Evolutionary conservation across 2,888 invertebrate species (phyloP).

Genomic region (Cerceris rybyensis): DNA sequence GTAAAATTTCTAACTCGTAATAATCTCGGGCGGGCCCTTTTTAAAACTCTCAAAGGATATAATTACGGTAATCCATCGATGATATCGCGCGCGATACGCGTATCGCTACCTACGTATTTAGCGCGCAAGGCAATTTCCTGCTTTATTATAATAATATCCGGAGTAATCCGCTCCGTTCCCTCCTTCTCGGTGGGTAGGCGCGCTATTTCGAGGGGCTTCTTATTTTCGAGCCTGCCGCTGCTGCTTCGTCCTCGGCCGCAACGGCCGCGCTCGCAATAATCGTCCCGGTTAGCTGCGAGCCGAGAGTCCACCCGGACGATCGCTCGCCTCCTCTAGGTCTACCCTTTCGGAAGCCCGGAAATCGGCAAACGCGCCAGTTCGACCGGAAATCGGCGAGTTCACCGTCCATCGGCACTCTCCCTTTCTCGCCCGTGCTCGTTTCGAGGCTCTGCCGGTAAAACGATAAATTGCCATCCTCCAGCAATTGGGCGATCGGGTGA

Average conservation of each 20-base stretch:
- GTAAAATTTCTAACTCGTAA: conserved; percentile 57
- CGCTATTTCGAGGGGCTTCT: conserved; percentile 40
- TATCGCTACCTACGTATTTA: conserved; percentile 66
- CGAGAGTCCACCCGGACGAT: not conserved
- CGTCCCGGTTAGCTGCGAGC: not conserved
- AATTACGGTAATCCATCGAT: conserved; percentile 67
- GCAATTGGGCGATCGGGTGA: too few species aligned
- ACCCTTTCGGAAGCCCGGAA: too few species aligned
- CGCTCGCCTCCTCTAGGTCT: too few species aligned
- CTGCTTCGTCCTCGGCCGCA: conserved; percentile 42
- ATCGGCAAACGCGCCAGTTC: not conserved
- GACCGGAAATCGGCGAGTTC: not conserved
- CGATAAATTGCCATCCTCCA: conserved; percentile 76
- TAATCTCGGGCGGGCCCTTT: conserved; percentile 53
- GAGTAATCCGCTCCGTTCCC: conserved; percentile 80
- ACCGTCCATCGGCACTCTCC: conserved; percentile 54
- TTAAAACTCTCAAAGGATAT: conserved; percentile 52
- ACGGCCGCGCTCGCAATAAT: conserved; percentile 5
- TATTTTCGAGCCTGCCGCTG: conserved; percentile 53
- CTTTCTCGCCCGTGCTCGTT: conserved; percentile 59
- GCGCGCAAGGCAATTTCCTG: conserved; percentile 67
- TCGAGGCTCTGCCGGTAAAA: conserved; percentile 75
- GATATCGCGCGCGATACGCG: conserved; percentile 62
- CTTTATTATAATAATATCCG: conserved; percentile 71
- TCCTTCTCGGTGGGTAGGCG: conserved; percentile 83